These are phyloP conservation scores for Chrysomela aeneicollis DNA, from an alignment of 2,888 invertebrate species.

Conservation along the genomic window DNA sequence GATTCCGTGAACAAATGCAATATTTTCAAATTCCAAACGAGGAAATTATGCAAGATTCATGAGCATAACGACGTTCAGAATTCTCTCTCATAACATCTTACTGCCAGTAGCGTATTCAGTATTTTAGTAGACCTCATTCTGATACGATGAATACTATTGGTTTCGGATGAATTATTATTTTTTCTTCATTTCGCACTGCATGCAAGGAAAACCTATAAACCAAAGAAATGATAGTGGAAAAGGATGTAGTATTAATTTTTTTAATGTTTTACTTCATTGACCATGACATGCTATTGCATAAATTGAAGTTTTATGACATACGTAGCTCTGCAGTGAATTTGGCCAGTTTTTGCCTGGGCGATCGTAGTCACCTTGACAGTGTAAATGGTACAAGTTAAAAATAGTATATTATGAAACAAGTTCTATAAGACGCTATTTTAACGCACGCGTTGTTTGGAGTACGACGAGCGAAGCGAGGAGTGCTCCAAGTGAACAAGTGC, in stretches of 20 bases:
- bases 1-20: constrained; percentile 18
- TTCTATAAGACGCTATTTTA: too few relatives aligned
- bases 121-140: not conserved
- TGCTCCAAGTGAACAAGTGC: too few relatives aligned
- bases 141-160: too few relatives aligned
- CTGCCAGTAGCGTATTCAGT: not conserved
- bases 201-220: too few relatives aligned
- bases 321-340: not conserved
- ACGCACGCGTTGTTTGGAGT: too few relatives aligned
- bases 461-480: too few relatives aligned
- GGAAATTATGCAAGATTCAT: constrained; percentile 22
- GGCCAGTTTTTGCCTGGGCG: not conserved
- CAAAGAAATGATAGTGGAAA: too few relatives aligned
- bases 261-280: constrained; percentile 14
- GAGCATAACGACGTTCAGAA: constrained; percentile 8
- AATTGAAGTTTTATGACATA: not conserved
- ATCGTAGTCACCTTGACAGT: not conserved
- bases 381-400: not conserved
- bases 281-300: not conserved
- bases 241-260: too few relatives aligned
- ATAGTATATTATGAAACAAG: too few relatives aligned
- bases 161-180: too few relatives aligned
- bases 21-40: constrained; percentile 14
- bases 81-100: not conserved
- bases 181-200: too few relatives aligned